These are phyloP conservation scores for Acanthacorydalis orientalis DNA, from an alignment of 2,888 invertebrate genomes.

Conservation along the genomic window DNA sequence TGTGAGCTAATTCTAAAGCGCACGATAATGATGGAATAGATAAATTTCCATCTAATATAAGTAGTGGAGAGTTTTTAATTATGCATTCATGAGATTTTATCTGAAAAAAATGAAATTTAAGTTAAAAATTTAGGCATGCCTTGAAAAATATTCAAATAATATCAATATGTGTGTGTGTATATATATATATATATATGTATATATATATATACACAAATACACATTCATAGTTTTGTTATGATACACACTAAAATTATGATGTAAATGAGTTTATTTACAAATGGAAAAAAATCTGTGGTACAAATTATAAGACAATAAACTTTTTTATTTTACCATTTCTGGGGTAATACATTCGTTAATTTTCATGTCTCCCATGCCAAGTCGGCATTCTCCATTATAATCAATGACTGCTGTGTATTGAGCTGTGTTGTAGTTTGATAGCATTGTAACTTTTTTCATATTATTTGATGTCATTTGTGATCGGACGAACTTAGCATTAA, in stretches of 20 bases:
- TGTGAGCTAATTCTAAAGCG: slow-evolving; percentile 40
- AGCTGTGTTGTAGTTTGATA: slow-evolving; percentile 36
- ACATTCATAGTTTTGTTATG: not conserved
- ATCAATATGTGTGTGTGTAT: no score
- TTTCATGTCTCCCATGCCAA: slow-evolving; percentile 73
- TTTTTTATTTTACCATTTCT: slow-evolving; percentile 31
- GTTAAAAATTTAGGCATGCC: no score
- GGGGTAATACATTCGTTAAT: slow-evolving; percentile 54
- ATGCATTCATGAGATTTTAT: slow-evolving; percentile 39
- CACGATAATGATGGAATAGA: slow-evolving; percentile 46
- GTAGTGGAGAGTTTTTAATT: slow-evolving; percentile 47
- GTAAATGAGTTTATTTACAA: no score
- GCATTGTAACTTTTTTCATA: slow-evolving; percentile 17
- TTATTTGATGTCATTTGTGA: slow-evolving; percentile 22
- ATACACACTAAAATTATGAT: no score
- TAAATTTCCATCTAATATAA: slow-evolving; percentile 76
- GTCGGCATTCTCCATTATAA: slow-evolving; percentile 54
- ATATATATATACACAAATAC: no score
- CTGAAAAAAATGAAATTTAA: slow-evolving; percentile 22
- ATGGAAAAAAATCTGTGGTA: no score
- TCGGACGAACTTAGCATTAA: slow-evolving; percentile 26
- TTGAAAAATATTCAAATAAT: no score
- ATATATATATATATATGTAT: no score
- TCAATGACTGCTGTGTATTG: slow-evolving; percentile 65
- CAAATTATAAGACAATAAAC: no score